Conservation (phyloP, 2,888 invertebrate genomes). For the Hydrotaea diabolus region DNA sequence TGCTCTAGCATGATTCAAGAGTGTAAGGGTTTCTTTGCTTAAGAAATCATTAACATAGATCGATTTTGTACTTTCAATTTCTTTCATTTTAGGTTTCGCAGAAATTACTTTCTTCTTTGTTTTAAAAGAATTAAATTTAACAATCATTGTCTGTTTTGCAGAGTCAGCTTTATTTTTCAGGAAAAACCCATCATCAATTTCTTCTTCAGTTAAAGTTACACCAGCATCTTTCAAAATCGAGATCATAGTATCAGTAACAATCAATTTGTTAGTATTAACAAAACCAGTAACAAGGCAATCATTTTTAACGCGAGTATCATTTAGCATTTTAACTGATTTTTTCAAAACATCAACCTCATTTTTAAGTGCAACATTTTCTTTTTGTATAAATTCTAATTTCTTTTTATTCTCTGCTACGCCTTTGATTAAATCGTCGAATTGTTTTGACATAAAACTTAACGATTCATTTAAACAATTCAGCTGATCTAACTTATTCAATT, state of each 20-base stretch:
- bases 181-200: not conserved
- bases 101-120: constrained; percentile 14
- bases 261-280: too few species aligned
- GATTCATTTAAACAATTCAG: too few species aligned
- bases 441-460: too few species aligned
- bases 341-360: not conserved
- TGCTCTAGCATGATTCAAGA: not conserved
- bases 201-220: too few species aligned
- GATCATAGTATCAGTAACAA: too few species aligned
- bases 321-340: constrained; percentile 14
- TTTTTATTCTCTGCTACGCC: not conserved
- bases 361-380: too few species aligned
- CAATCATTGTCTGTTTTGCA: not conserved
- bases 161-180: not conserved
- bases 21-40: not conserved
- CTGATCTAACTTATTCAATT: too few species aligned
- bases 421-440: too few species aligned
- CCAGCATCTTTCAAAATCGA: too few species aligned
- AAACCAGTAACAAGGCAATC: too few species aligned
- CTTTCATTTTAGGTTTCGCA: not conserved
- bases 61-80: not conserved
- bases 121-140: constrained; percentile 1
- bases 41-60: not conserved
- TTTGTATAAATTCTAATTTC: too few species aligned
- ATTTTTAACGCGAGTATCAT: constrained; percentile 5